Evolutionary conservation across 2,888 invertebrate species (phyloP).

Genomic region (Hoplodrina ambigua): DNA sequence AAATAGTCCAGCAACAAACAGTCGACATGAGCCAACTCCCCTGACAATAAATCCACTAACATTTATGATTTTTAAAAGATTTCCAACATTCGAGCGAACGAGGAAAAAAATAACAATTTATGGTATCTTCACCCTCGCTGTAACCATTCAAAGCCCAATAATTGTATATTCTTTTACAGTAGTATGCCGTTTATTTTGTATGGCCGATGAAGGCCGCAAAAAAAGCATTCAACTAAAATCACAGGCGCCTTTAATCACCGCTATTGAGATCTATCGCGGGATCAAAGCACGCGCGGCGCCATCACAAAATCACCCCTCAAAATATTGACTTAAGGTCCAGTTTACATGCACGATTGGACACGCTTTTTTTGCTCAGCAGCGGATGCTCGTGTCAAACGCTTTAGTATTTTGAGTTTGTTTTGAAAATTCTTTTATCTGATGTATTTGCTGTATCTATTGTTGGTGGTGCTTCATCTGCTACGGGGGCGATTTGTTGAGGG

Average conservation of each 20-base stretch:
- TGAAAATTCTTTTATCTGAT: slow-evolving; percentile 91
- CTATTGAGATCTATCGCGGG: slow-evolving; percentile 90
- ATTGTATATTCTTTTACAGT: slow-evolving; percentile 91
- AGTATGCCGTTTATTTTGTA: slow-evolving; percentile 89
- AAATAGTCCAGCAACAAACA: slow-evolving; percentile 75
- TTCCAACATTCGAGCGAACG: slow-evolving; percentile 77
- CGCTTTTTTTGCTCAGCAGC: slow-evolving; percentile 87
- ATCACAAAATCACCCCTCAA: slow-evolving; percentile 83
- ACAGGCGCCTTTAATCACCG: slow-evolving; percentile 91
- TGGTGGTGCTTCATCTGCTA: slow-evolving; percentile 84
- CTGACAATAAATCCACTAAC: slow-evolving; percentile 81
- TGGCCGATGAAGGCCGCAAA: slow-evolving; percentile 86
- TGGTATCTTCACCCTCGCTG: slow-evolving; percentile 90
- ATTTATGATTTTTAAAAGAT: slow-evolving; percentile 88
- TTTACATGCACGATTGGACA: slow-evolving; percentile 80
- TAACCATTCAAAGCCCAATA: slow-evolving; percentile 89
- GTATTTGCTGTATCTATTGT: slow-evolving; percentile 89
- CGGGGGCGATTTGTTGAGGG: slow-evolving; percentile 85
- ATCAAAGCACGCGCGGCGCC: slow-evolving; percentile 84
- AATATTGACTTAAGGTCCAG: slow-evolving; percentile 84
- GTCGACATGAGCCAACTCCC: slow-evolving; percentile 67
- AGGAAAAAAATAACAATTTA: slow-evolving; percentile 87
- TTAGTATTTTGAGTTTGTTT: slow-evolving; percentile 91
- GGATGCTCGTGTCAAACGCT: slow-evolving; percentile 91
- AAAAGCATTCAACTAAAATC: slow-evolving; percentile 89